Evolutionary conservation across 2,888 invertebrate genomes (phyloP), one percentile per base, ranked within the genome.

Genomic region (Hermaeophaga mercurialis): DNA sequence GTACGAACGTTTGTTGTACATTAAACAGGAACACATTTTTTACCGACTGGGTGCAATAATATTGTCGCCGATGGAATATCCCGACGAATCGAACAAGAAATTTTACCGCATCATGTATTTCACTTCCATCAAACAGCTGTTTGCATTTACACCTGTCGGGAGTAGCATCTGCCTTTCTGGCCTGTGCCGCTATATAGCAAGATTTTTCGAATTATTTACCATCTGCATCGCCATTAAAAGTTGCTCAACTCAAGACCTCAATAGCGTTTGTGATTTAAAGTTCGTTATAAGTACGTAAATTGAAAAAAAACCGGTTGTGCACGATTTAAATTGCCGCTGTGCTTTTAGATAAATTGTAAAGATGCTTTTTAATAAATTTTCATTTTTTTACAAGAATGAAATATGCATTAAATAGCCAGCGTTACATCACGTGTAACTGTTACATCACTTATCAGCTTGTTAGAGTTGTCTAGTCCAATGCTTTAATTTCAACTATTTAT

Each of bases 91-190:
- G n/a, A 12, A 17, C 28, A 45, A 45, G 45, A 33, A 18, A 31
- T 31, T 45, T 45, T 45, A 45, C 45, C 45, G 33, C 45, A 45
- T 45, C 45, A 24, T 22, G 22, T 22, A 41, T 22, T 48, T 48
- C 12, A 9, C 39, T 39, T 46, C 45, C 56, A 45, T 24, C 41
- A 46, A 50, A 50, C 56, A 56, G 56, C 56, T 56, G 56, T 56
- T 24, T 55, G 36, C 17, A 43, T 47, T 52, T 52, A 52, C 56
- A 56, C 56, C 56, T 56, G 56, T 56, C 56, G 22, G 44, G 45
- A 54, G 11, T 18, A 45, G 52, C 56, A 56, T 56, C 56, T 56
- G 56, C 56, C 56, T 41, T 26, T 46, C 38, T 52, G 56, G 43
- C 56, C 52, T 56, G 56, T 43, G 56, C 52, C 56, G 45, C 24